Base-by-base conservation (phyloP, 1,140 invertebrate species). In the Drosophila serrata region DNA sequence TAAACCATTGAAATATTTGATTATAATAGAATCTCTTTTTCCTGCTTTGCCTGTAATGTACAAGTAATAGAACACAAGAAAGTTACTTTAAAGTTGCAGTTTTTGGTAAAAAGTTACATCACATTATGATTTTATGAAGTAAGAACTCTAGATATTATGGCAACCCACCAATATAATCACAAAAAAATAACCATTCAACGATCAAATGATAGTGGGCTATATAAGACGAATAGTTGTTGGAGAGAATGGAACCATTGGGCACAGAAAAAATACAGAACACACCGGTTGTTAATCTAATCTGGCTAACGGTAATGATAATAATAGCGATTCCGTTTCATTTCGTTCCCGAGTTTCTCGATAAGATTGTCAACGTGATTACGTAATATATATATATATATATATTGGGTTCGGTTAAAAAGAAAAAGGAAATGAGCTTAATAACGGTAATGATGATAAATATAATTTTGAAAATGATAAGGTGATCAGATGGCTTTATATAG, bases 371-470 rank as follows among this genome's bases (percentile, higher is more conserved):
- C n/a, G 22, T 17, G 45, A 69, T 69, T 69, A 17, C 65, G 45
- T 51, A 69, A 65, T 65, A 68, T 40, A 12, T 19, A 33, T 53
- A 27, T 46, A 5, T 43, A 22, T 42, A 12, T 42, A 12, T 43
- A 6, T 43, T 8, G 39, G n/a, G 19, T 6, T 24, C 3, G 11
- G 15, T 13, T 33, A 13, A 24, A 37, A 60, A 48, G 31, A 37
- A 35, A 73, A 24, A 65, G 73, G 53, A 59, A 76, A 76, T 67
- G 46, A 67, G 53, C 17, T 49, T 29, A 76, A 61, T 77, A 46
- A 55, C 51, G 56, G 61, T 77, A 77, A 76, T 58, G 72, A 75
- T 75, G 72, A 76, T 76, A 65, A 75, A 67, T 75, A 59, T 22
- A 55, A 17, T 65, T 75, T 42, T 64, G 43, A 62, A 55, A 75